phyloP scores from a whole-genome alignment of 1,140 invertebrate species.

The Drosophila neocordata region DNA sequence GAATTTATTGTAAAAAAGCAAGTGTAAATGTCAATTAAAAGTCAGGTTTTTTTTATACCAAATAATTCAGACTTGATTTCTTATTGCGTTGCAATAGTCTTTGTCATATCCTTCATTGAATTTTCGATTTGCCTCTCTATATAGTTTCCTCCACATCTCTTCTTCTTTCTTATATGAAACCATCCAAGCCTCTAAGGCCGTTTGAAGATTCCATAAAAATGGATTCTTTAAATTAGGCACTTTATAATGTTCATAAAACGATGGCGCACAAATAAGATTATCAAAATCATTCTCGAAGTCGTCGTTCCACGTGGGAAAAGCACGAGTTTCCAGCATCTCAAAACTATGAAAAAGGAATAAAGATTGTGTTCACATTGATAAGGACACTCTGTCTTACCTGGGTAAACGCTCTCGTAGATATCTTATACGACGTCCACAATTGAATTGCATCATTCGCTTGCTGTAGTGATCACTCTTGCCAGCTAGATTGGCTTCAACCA shows the following conservation, averaged over 20 bases:
- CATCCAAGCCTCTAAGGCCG: constrained; percentile 41
- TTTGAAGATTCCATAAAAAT: neutral
- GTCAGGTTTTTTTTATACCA: neutral
- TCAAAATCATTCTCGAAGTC: constrained; percentile 43
- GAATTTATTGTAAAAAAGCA: neutral
- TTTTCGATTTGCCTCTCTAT: neutral
- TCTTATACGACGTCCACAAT: constrained; percentile 38
- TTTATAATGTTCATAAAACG: constrained; percentile 15
- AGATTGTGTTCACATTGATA: neutral
- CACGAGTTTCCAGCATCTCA: constrained; percentile 41
- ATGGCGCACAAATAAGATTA: constrained; percentile 23
- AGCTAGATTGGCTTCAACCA: constrained; percentile 27
- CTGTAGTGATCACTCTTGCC: constrained; percentile 31
- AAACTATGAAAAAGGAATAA: constrained; percentile 7
- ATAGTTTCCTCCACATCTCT: neutral
- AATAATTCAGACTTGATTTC: neutral
- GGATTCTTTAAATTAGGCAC: constrained; percentile 2
- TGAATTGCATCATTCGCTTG: fast-evolving
- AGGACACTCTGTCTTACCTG: constrained; percentile 23
- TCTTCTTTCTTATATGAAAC: neutral
- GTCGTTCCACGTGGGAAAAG: constrained; percentile 1
- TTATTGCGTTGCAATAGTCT: neutral
- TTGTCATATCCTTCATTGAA: neutral
- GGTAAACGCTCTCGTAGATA: constrained; percentile 51
- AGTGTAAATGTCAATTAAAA: too few species aligned